Evolutionary conservation across 1,140 invertebrate species (phyloP), one percentile per base, ranked within the genome.

Genomic region (Choristoneura fumiferana): DNA sequence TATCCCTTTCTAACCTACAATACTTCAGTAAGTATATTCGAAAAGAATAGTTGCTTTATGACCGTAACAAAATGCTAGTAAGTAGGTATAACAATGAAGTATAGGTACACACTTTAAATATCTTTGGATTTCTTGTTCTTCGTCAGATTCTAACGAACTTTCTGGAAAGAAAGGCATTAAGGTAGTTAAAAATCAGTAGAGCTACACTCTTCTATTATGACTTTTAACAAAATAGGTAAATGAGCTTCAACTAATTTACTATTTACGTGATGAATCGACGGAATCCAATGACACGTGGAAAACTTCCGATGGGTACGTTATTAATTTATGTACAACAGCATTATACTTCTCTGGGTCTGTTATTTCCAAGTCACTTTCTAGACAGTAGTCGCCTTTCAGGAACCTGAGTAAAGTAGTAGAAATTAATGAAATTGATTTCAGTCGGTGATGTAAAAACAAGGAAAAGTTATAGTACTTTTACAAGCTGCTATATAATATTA

Each of bases 351-450:
- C n/a, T 5, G 43, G n/a, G 22, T 62, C 17, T 1, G 58, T 60
- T 29, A 29, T 6, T 58, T 67, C 18, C 36, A 84, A 43, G 56
- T 86, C 81, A 54, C 58, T 63, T 71, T 84, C 80, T 0, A 81
- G 57, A 22, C 81, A 86, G 40, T 83, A 86, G 40, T 86, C 69
- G 6, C 83, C 83, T 57, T 67, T 67, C 18, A 86, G 57, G 34
- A 84, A 78, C 58, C 83, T 86, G 57, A 6, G 6, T 29, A 3
- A 29, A 29, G 6, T 29, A 6, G 6, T 29, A 6, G 2, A 29
- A 29, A 29, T 29, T n/a, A n/a, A n/a, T n/a, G n/a, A n/a, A n/a
- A n/a, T n/a, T n/a, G n/a, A n/a, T n/a, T n/a, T n/a, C n/a, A n/a
- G n/a, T n/a, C n/a, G n/a, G n/a, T n/a, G n/a, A n/a, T n/a, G n/a